A percentile compares a stretch with the other conserved stretches of the same genome.
These are phyloP conservation scores for Radopholus similis DNA, from an alignment of 1,140 invertebrate genomes.

Conservation along the genomic window DNA sequence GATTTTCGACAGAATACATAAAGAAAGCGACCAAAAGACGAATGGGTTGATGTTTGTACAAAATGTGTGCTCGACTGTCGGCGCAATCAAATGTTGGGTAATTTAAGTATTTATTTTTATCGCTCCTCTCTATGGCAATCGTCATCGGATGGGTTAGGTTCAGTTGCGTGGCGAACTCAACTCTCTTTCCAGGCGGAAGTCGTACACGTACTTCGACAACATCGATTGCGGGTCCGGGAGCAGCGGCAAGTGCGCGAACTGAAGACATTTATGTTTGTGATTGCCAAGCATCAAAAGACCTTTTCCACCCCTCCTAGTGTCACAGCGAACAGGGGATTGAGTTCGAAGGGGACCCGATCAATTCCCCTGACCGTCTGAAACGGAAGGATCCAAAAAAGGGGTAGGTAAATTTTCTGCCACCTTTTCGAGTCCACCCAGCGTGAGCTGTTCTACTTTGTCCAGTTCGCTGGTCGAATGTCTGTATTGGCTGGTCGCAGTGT, in stretches of 20 bases:
- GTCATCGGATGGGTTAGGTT: no score
- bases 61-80: no score
- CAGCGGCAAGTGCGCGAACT: slow-evolving; percentile 18
- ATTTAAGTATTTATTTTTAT: no score
- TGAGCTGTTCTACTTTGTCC: slow-evolving; percentile 26
- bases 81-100: no score
- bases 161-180: background rate
- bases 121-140: no score
- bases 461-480: slow-evolving; percentile 31
- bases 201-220: slow-evolving; percentile 21
- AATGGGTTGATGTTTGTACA: no score
- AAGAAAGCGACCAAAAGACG: no score
- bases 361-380: slow-evolving; percentile 15
- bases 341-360: slow-evolving; percentile 27
- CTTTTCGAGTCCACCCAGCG: no score
- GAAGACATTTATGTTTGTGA: background rate
- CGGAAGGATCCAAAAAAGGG: no score
- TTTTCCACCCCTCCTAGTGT: slow-evolving; percentile 1
- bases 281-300: background rate
- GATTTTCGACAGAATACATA: no score
- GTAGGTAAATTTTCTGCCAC: no score
- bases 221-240: slow-evolving; percentile 5
- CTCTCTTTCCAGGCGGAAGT: slow-evolving; percentile 21
- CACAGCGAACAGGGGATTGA: slow-evolving; percentile 21
- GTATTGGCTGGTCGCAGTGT: background rate